A percentile compares a stretch with the other conserved stretches of the same genome.
Evolutionary conservation across 2,797 vertebrate genomes (phyloP).

Genomic region (Merluccius polli): DNA sequence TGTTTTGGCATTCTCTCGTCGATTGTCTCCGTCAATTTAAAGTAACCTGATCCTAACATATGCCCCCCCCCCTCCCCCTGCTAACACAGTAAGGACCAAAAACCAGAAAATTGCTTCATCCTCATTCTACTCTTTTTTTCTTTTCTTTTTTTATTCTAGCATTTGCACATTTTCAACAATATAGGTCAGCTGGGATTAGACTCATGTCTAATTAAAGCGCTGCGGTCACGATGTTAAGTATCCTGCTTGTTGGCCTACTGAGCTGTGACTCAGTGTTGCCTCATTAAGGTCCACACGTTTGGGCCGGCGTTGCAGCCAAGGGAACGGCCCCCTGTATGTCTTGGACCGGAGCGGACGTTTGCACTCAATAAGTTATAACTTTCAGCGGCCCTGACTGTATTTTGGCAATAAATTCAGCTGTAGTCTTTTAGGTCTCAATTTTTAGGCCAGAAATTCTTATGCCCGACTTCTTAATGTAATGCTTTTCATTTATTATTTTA

Average conservation of each 20-base stretch:
- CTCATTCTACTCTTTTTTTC: neutral
- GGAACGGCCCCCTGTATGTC: neutral
- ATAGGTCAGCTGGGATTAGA: neutral
- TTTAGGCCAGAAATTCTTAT: neutral
- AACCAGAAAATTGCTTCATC: neutral
- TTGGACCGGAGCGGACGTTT: neutral
- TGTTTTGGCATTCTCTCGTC: neutral
- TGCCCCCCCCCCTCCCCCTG: neutral
- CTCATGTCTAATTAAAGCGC: neutral
- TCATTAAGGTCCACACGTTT: neutral
- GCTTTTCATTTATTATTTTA: neutral
- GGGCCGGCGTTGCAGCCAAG: neutral
- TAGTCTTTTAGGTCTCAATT: too few species aligned
- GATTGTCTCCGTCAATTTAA: neutral
- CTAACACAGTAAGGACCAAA: neutral
- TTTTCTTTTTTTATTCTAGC: neutral
- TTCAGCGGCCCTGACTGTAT: neutral
- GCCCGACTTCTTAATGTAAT: neutral
- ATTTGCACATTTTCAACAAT: neutral
- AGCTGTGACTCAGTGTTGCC: neutral
- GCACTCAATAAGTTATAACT: neutral
- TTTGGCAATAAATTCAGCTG: too few species aligned
- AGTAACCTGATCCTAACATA: neutral
- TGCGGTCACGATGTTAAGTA: neutral
- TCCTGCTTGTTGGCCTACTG: neutral